A percentile compares a stretch with the other conserved stretches of the same genome.
These are phyloP conservation scores for Drosophila mimica DNA, from an alignment of 2,888 invertebrate species.

Conservation along the genomic window DNA sequence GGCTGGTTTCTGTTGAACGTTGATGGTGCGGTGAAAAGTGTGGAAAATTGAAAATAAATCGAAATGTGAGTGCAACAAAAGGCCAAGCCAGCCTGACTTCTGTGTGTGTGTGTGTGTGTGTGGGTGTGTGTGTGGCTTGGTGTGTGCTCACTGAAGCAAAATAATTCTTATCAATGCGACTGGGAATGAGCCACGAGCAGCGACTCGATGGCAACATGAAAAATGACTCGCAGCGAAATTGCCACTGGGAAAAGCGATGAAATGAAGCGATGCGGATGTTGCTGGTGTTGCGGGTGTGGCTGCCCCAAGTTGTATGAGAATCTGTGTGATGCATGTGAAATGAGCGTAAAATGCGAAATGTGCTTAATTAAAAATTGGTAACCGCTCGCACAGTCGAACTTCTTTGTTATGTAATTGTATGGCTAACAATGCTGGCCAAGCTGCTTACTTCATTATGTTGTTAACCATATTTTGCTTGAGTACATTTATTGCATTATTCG, in stretches of 20 bases:
- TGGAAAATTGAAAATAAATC: constrained; percentile 82
- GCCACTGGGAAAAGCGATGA: constrained; percentile 37
- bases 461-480: neutral
- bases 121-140: constrained; percentile 8
- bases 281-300: neutral
- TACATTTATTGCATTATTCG: neutral
- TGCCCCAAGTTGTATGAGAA: constrained; percentile 1
- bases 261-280: neutral
- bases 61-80: constrained; percentile 79
- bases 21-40: constrained; percentile 68
- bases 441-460: neutral
- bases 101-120: constrained; percentile 1
- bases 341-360: constrained; percentile 65
- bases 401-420: neutral
- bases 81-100: constrained; percentile 21
- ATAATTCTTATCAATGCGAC: constrained; percentile 72
- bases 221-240: constrained; percentile 62
- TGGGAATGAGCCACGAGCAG: constrained; percentile 33
- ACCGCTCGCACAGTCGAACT: constrained; percentile 14
- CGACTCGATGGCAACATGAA: constrained; percentile 58
- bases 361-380: constrained; percentile 60
- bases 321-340: constrained; percentile 60
- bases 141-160: constrained; percentile 67
- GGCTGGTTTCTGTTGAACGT: constrained; percentile 26
- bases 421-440: neutral